These are phyloP conservation scores for Polydrusus pterygomalis DNA, from an alignment of 2,888 invertebrate species.

Conservation along the genomic window DNA sequence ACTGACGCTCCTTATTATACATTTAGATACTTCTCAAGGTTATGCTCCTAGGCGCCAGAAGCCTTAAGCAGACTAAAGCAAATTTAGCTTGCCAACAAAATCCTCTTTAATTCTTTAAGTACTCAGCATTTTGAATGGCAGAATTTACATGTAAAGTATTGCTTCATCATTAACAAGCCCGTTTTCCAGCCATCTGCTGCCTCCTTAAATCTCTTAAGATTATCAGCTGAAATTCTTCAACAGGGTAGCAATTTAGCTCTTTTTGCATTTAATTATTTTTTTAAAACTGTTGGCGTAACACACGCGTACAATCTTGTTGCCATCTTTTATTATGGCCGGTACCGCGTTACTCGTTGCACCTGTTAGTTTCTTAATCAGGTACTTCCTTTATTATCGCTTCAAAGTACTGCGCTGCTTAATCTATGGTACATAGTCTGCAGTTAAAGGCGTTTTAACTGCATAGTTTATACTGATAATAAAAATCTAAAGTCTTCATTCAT, in stretches of 20 bases:
- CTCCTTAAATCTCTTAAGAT: slow-evolving; percentile 35
- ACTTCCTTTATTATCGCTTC: slow-evolving; percentile 45
- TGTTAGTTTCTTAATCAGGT: slow-evolving; percentile 47
- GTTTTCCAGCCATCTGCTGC: slow-evolving; percentile 18
- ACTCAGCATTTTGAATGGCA: slow-evolving; percentile 8
- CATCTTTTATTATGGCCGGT: slow-evolving; percentile 46
- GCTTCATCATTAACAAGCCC: slow-evolving; percentile 13
- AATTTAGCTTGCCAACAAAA: slow-evolving; percentile 3
- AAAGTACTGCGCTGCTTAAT: slow-evolving; percentile 36
- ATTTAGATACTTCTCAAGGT: neutral
- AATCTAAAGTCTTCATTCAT: slow-evolving; percentile 20
- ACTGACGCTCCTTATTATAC: no score
- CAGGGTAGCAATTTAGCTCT: slow-evolving; percentile 47
- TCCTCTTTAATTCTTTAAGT: slow-evolving; percentile 10
- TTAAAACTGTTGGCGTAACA: slow-evolving; percentile 38
- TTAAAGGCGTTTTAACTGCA: slow-evolving; percentile 36
- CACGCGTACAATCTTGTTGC: slow-evolving; percentile 46
- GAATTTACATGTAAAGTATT: slow-evolving; percentile 8
- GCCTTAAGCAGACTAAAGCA: neutral
- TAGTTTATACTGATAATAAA: slow-evolving; percentile 27
- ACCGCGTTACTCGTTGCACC: slow-evolving; percentile 46
- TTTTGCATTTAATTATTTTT: slow-evolving; percentile 45
- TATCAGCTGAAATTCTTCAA: slow-evolving; percentile 34
- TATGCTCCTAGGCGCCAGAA: neutral
- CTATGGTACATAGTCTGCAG: slow-evolving; percentile 28